phyloP scores from a whole-genome alignment of 2,797 vertebrate genomes.

The Lagocephalus sceleratus region DNA sequence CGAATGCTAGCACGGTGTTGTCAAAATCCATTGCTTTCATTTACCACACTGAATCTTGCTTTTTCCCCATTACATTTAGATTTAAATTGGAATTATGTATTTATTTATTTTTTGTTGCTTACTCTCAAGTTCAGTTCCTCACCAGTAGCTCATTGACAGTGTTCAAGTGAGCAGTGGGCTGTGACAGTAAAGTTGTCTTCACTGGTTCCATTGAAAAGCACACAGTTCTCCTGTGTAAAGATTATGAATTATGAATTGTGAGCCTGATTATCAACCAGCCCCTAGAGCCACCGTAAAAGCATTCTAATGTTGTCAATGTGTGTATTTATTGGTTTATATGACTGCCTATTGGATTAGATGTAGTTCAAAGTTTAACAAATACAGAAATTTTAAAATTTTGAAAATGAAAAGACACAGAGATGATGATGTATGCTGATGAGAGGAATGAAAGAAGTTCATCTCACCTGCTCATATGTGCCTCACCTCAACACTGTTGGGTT shows the following conservation, averaged over 20 bases:
- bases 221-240: not conserved
- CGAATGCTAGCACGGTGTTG: not conserved
- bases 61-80: conserved; percentile 15
- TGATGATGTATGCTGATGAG: no score
- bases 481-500: conserved; percentile 54
- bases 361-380: no score
- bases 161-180: conserved; percentile 51
- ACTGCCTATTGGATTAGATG: no score
- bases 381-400: no score
- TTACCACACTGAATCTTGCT: conserved; percentile 45
- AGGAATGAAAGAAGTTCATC: no score
- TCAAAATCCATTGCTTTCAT: conserved; percentile 54
- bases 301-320: no score
- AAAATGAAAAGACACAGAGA: no score
- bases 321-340: no score
- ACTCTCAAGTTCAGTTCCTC: conserved; percentile 73
- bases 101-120: conserved; percentile 56
- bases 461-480: conserved; percentile 26
- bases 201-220: conserved; percentile 6
- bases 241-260: no score
- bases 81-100: conserved; percentile 29
- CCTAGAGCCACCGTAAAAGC: no score
- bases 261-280: no score
- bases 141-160: conserved; percentile 63
- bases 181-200: conserved; percentile 32